Percentiles rank a stretch among this genome's conserved stretches.
phyloP scores from a whole-genome alignment of 2,888 invertebrate genomes.

The Pecten maximus region DNA sequence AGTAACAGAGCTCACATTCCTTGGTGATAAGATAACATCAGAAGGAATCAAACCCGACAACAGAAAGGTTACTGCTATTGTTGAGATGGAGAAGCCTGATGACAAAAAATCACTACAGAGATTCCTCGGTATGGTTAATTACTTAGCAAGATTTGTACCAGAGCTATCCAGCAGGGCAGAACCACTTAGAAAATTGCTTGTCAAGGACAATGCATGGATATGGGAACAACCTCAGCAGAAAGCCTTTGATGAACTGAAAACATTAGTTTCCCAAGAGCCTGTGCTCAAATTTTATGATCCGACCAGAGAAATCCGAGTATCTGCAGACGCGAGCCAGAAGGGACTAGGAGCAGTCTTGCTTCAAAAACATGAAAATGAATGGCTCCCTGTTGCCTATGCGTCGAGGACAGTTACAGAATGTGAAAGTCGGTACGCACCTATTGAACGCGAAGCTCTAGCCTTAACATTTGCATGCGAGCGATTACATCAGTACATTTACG shows the following conservation, averaged over 20 bases:
- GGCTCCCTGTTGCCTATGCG: slow-evolving; percentile 35
- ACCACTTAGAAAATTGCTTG: slow-evolving; percentile 36
- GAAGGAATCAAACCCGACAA: slow-evolving; percentile 50
- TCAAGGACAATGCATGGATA: slow-evolving; percentile 37
- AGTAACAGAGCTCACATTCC: slow-evolving; percentile 50
- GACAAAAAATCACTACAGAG: slow-evolving; percentile 44
- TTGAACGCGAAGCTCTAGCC: slow-evolving; percentile 31
- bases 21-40: slow-evolving; percentile 49
- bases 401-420: not conserved
- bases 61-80: slow-evolving; percentile 42
- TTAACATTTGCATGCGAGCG: slow-evolving; percentile 42
- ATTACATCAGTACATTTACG: slow-evolving; percentile 47
- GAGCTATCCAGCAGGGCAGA: slow-evolving; percentile 47
- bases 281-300: slow-evolving; percentile 36
- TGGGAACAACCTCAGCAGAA: slow-evolving; percentile 39
- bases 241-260: slow-evolving; percentile 18
- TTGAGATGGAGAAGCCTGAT: slow-evolving; percentile 11
- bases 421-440: slow-evolving; percentile 22
- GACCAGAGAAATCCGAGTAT: not conserved
- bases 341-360: not conserved
- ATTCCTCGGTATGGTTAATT: slow-evolving; percentile 52
- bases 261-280: not conserved
- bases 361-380: not conserved
- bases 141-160: slow-evolving; percentile 46
- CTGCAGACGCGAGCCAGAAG: slow-evolving; percentile 3